Evolutionary conservation across 1,140 invertebrate species (phyloP), one percentile per base, ranked within the genome.

Genomic region (Drosophila sp.): DNA sequence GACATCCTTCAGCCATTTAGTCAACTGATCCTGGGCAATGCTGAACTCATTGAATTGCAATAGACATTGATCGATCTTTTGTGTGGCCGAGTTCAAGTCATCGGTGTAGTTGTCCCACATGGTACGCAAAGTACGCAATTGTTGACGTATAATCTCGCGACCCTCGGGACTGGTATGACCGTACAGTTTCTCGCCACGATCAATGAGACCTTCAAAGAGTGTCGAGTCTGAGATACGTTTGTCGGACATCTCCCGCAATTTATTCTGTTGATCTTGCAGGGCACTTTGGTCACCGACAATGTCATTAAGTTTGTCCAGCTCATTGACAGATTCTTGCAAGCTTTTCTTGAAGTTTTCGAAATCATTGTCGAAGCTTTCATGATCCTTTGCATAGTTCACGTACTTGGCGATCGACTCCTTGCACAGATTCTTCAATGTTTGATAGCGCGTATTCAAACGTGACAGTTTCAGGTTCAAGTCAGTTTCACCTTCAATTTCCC

Each of bases 81-180:
- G 95, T 27, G 95, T 95, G 4, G 96, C 95, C 54, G 93, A 93
- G 90, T 97, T 96, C 41, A 98, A 93, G 79, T 96, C 95, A 74
- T 98, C 98, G 1, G 95, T 95, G 73, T 98, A 96, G 55, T 94
- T 94, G 80, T 98, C 97, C 98, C 98, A 99, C 30, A 96, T 91
- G 10, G 95, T 95, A 73, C 97, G 94, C 44, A 99, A 92, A 68
- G 95, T 95, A 79, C 97, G 95, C 27, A 98, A 93, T 92, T 98
- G 97, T 91, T 98, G 97, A 54, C 98, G 93, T 55, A 99, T 96
- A 27, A 96, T 95, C 93, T 99, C 98, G 77, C 98, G 94, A 7
- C 98, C 98, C 82, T 98, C 97, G 1, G 98, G 97, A 56, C 97
- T 97, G 5, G 98, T 99, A 78, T 98, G 97, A 0, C 96, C 94